Base-by-base conservation (phyloP, 2,888 invertebrate species). In the Osedax frankpressi region DNA sequence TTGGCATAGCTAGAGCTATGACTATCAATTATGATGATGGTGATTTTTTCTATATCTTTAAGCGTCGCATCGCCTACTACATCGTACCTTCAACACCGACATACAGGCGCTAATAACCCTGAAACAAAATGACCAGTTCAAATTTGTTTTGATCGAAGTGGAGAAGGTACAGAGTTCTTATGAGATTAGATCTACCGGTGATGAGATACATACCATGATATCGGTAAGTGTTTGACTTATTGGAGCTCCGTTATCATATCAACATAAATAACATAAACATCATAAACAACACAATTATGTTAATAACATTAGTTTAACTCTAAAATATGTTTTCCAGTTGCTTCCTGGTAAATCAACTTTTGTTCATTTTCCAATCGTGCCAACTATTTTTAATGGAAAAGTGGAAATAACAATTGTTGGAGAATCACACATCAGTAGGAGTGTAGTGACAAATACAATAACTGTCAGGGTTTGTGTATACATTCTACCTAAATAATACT, bases 301-400 rank as follows among this genome's bases (percentile, higher is more conserved):
- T n/a, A n/a, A n/a, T n/a, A n/a, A n/a, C n/a, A n/a, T n/a, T n/a
- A n/a, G n/a, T n/a, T n/a, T n/a, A n/a, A n/a, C n/a, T n/a, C n/a
- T n/a, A n/a, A n/a, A n/a, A n/a, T n/a, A n/a, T n/a, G n/a, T n/a
- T n/a, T 74, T 72, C 3, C 73, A 76, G 76, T 2, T 76, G 62
- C 27, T 65, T 28, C 73, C 75, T 11, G 75, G 75, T 3, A 28
- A 72, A 25, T 60, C 59, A 30, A 70, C 59, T 24, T 76, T 74
- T 68, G 59, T 75, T 26, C 70, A 74, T 29, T 73, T 76, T 30
- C 74, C 95, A 0, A 91, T 95, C 30, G 93, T 94, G 71, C 90
- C 94, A 0, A 89, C 89, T 29, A 68, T 72, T 19, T 59, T 68
- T 30, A 86, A 92, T 27, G 93, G 93, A 1, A 89, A 90, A 78